Evolutionary conservation across 23 tunicate species (phyloP), one percentile per base, ranked within the genome.

Genomic region (Trididemnum miniatum): DNA sequence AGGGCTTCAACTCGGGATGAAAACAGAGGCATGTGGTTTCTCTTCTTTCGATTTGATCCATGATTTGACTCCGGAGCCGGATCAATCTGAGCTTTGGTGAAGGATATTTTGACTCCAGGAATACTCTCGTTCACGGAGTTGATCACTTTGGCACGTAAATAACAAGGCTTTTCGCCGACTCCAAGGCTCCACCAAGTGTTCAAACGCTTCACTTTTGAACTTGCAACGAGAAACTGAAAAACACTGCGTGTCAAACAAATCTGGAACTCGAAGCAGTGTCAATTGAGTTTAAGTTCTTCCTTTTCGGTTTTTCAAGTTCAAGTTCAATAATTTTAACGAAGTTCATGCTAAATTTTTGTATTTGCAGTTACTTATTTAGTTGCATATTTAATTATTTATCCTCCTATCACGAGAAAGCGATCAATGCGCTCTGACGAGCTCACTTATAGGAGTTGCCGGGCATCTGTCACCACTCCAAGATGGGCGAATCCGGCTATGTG

Each of bases 101-200:
- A 73, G 1, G 91, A 37, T 37, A 93, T 64, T 27, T 75, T 86
- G 15, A 93, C 94, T 0, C 80, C 89, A 0, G 93, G 82, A 26
- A 93, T 65, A 5, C 69, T 84, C 27, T 80, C 65, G 59, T 93
- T 93, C 35, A 54, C 78, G 5, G 65, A n/a, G 54, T 88, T 74
- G 12, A 88, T 74, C 1, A 84, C 98, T 35, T 71, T 78, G 15
- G 83, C 92, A 0, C 93, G 93, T 1, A 93, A 37, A 40, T 88
- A 93, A 59, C 98, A 93, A 1, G 98, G 92, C 37, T 27, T 44
- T n/a, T 84, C 65, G 30, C 89, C 76, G 38, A 65, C 54, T 7
- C 89, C 89, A 34, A 93, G 74, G 5, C 94, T 88, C 89, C 90
- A 85, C 0, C 89, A 83, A 9, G 94, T 86, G 63, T 84, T 88